Evolutionary conservation across 2,888 invertebrate species (phyloP), one percentile per base, ranked within the genome.

Genomic region (Tineola bisselliella): DNA sequence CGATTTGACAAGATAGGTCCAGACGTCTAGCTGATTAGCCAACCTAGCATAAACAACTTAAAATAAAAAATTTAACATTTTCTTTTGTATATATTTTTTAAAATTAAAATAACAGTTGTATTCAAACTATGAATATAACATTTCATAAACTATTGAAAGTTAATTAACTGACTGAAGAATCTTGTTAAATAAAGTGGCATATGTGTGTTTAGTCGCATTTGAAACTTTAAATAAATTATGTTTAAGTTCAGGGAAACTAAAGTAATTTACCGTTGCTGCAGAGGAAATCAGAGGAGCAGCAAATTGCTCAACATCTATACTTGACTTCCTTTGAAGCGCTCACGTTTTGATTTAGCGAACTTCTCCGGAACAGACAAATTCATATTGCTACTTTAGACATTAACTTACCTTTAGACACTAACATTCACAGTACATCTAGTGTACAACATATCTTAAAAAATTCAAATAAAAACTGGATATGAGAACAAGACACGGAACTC

Each of bases 251-350:
- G 17, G 6, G 60, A n/a, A 60, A 44, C 67, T 70, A 66, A 71
- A 67, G 69, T 69, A 68, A 72, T 68, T 69, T 65, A 52, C 59
- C 60, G 67, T 69, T 65, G 62, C 48, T 48, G 60, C 48, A 58
- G 62, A 62, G 66, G 65, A 66, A 68, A 61, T 67, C 67, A 67
- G 62, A 65, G 64, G 65, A 65, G 67, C 69, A 67, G 68, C 64
- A 70, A 74, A 72, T 71, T 71, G 66, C 65, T 62, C 65, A 63
- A 62, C 66, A 64, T 66, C 65, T 64, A 66, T 66, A 63, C 65
- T 67, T 65, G 65, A 67, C 62, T 72, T 66, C 69, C 67, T 65
- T 65, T 66, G 66, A 68, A 13, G 48, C 44, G 43, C 59, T 33
- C 56, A 58, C 33, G 33, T 58, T 58, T 58, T 58, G 58, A 58